Conservation (phyloP, 1,140 invertebrate genomes). For the Bombus impatiens region DNA sequence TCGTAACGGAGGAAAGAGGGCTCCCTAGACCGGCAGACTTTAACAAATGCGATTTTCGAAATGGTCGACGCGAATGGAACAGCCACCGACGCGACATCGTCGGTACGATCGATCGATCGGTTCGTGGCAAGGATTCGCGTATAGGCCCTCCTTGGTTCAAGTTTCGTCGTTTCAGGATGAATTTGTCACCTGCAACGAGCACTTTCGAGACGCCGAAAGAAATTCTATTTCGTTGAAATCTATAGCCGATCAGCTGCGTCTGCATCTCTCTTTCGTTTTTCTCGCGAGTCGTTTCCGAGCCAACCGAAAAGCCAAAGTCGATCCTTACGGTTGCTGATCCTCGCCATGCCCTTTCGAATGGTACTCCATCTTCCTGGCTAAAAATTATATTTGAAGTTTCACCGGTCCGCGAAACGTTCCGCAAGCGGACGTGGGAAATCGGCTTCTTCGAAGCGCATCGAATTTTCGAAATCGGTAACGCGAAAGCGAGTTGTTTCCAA, state of each 20-base stretch:
- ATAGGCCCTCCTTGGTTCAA: not conserved
- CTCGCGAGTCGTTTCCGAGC: not conserved
- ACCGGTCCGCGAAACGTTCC: no score
- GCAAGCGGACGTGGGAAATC: no score
- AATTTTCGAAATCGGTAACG: not conserved
- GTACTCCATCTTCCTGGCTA: no score
- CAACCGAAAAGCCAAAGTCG: not conserved
- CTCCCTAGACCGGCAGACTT: not conserved
- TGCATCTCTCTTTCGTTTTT: not conserved
- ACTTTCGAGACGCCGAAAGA: not conserved
- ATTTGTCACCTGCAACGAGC: slow-evolving; percentile 36
- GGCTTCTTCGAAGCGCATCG: not conserved
- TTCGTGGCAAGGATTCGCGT: not conserved
- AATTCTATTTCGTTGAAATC: slow-evolving; percentile 34
- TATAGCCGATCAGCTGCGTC: slow-evolving; percentile 15
- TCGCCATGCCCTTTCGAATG: no score
- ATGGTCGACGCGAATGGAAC: not conserved
- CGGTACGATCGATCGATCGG: not conserved
- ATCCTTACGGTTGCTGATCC: not conserved
- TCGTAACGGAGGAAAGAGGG: not conserved
- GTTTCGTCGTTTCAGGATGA: slow-evolving; percentile 1
- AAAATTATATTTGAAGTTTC: slow-evolving; percentile 6
- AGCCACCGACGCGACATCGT: not conserved
- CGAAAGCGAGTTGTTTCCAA: not conserved
- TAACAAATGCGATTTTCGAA: slow-evolving; percentile 16